Evolutionary conservation across 2,113 vertebrate genomes (phyloP).

Genomic region (Indicator maculatus): DNA sequence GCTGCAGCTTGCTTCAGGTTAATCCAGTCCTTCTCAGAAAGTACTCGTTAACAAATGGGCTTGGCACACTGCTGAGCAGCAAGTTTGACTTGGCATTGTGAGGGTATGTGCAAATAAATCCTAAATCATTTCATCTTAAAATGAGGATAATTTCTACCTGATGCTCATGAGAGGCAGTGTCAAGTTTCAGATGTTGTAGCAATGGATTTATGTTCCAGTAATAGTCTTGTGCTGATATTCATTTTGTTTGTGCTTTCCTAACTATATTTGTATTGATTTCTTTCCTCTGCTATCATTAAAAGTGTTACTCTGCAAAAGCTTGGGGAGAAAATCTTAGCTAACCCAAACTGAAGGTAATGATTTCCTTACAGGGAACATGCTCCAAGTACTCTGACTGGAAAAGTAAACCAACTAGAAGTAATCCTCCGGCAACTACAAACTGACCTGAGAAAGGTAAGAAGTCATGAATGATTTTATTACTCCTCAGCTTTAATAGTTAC

Average conservation of each 20-base stretch:
- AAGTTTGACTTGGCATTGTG: neutral
- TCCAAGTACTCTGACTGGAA: conserved; percentile 90
- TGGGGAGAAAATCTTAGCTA: neutral
- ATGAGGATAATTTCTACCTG: neutral
- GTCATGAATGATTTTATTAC: neutral
- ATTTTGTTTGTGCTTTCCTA: neutral
- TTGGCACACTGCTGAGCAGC: neutral
- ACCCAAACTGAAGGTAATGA: neutral
- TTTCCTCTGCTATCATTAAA: neutral
- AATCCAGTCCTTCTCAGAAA: neutral
- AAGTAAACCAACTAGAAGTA: conserved; percentile 96
- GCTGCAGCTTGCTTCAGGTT: conserved; percentile 14
- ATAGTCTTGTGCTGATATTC: neutral
- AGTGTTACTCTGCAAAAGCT: neutral
- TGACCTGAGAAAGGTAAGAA: conserved; percentile 89
- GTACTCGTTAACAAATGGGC: conserved; percentile 10
- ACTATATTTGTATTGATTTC: neutral
- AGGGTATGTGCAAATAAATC: neutral
- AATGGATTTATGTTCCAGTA: neutral
- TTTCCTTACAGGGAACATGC: conserved; percentile 74
- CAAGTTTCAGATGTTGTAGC: neutral
- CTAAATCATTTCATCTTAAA: neutral
- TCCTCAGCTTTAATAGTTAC: neutral
- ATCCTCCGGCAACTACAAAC: conserved; percentile 94
- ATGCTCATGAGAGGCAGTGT: neutral